Percentiles rank a stretch among this genome's conserved stretches.
Evolutionary conservation across 2,113 vertebrate species (phyloP).

Genomic region (Anguilla japonica): DNA sequence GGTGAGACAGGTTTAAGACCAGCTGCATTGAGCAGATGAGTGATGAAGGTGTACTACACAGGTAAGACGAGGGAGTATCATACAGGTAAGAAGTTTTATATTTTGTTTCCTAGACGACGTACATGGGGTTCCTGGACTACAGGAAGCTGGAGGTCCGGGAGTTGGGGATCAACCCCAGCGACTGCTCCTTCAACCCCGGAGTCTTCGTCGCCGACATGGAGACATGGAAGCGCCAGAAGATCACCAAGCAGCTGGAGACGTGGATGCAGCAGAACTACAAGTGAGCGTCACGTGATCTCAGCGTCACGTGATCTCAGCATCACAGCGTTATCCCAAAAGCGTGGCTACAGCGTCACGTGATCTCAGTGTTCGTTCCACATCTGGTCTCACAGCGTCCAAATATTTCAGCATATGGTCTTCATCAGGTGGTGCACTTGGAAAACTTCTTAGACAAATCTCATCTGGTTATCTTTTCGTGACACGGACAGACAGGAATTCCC

Average conservation of each 20-base stretch:
- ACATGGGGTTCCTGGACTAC: constrained; percentile 97
- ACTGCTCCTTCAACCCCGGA: constrained; percentile 95
- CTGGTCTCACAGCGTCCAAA: background rate
- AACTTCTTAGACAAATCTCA: background rate
- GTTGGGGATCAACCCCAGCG: constrained; percentile 88
- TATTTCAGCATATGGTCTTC: background rate
- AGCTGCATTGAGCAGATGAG: background rate
- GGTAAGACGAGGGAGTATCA: background rate
- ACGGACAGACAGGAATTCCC: too few relatives aligned
- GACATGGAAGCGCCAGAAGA: constrained; percentile 88
- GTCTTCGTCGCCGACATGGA: constrained; percentile 90
- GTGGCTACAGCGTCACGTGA: too few relatives aligned
- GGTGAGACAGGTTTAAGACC: too few relatives aligned
- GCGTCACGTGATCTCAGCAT: too few relatives aligned
- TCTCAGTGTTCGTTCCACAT: background rate
- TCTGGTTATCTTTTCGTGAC: background rate
- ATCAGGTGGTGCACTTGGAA: background rate
- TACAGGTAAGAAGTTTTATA: constrained; percentile 13
- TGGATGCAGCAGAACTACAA: constrained; percentile 91
- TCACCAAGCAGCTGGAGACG: constrained; percentile 91
- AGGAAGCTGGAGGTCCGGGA: constrained; percentile 84
- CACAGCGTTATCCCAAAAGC: too few relatives aligned
- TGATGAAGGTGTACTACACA: too few relatives aligned
- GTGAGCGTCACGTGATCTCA: constrained; percentile 57
- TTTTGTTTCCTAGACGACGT: constrained; percentile 78